Evolutionary conservation across 2,113 vertebrate species (phyloP), one percentile per base, ranked within the genome.

Genomic region (Propithecus coquereli): DNA sequence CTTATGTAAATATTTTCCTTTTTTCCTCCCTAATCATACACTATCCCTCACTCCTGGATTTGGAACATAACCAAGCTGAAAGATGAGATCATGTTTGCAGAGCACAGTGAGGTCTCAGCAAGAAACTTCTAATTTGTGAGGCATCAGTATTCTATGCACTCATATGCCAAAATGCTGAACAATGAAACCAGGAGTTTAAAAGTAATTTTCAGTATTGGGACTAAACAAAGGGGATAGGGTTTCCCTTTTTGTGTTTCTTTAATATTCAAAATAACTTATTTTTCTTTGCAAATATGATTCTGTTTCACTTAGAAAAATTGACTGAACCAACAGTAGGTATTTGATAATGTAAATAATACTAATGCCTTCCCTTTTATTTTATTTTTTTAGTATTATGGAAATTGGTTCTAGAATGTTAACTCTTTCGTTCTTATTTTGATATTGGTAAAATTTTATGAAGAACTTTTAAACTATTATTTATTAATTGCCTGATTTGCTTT

Each of bases 1-100:
- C 91, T 95, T 95, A 74, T 63, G 74, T 94, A 97, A 97, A 97
- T 97, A 95, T 96, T 98, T 97, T 80, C 70, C 50, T 96, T 97
- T 92, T 93, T 76, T 88, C 77, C 66, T 97, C 95, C 91, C 73
- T 68, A 66, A 89, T 88, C 77, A 86, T 94, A 97, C 97, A 93
- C 91, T 95, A 79, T 43, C 94, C 82, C 93, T 96, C 93, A 65
- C 54, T 96, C 79, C 91, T 96, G 91, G 91, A 82, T 83, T 43
- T 97, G 97, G 96, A 96, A 86, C 74, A 79, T 40, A 73, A 93
- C 86, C 91, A 92, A 92, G 77, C 66, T 91, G 93, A 94, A 96
- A 94, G 87, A 73, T 87, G 81, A 97, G 91, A 95, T 93, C 73
- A 65, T 93, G 79, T 94, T 96, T 91, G 82, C 50, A 89, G 86